A percentile compares a stretch with the other conserved stretches of the same genome.
Evolutionary conservation across 2,113 vertebrate genomes (phyloP).

Genomic region (Speoplatyrhinus poulsoni): DNA sequence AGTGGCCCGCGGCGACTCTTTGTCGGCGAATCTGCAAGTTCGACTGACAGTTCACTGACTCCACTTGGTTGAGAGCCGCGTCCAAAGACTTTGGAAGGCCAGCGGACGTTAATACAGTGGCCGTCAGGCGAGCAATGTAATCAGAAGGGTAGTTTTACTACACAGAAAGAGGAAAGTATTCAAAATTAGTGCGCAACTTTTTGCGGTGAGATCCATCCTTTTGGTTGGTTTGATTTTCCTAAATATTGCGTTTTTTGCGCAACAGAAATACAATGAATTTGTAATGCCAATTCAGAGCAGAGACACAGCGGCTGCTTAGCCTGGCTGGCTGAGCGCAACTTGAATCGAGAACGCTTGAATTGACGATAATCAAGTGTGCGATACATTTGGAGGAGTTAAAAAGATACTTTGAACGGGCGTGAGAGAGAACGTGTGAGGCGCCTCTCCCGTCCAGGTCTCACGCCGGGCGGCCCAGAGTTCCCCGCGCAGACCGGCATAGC

Average conservation of each 20-base stretch:
- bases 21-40: conserved; percentile 58
- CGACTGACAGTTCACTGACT: conserved; percentile 52
- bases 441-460: conserved; percentile 81
- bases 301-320: conserved; percentile 11
- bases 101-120: conserved; percentile 2
- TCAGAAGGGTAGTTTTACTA: conserved; percentile 3
- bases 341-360: conserved; percentile 9
- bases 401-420: conserved; percentile 27
- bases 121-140: conserved; percentile 6
- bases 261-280: conserved; percentile 21
- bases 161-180: conserved; percentile 13
- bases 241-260: background rate
- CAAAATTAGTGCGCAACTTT: conserved; percentile 19
- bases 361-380: conserved; percentile 23
- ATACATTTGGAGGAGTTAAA: conserved; percentile 12
- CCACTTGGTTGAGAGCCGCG: conserved; percentile 53
- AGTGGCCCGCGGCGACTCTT: conserved; percentile 61
- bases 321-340: conserved; percentile 17
- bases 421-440: conserved; percentile 53
- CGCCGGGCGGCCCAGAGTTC: conserved; percentile 77
- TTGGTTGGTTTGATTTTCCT: background rate
- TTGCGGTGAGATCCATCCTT: conserved; percentile 19
- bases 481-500: conserved; percentile 79
- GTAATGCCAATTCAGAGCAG: conserved; percentile 20
- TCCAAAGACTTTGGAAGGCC: conserved; percentile 44